phyloP scores from a whole-genome alignment of 1,140 invertebrate genomes.

The Heliconius himera region DNA sequence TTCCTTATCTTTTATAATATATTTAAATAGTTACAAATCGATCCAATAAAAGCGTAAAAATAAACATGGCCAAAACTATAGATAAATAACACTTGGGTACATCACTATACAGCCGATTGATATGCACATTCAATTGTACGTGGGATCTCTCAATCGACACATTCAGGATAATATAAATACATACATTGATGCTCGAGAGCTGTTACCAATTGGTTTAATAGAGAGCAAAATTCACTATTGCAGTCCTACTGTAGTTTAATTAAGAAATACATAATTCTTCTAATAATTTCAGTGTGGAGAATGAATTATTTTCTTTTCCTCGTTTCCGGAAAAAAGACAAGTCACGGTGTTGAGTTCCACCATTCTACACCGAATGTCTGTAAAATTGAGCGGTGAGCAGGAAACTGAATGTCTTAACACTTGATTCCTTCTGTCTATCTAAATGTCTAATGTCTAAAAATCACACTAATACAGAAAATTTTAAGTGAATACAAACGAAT shows the following conservation, averaged over 20 bases:
- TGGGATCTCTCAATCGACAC: slow-evolving; percentile 28
- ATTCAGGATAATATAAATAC: slow-evolving; percentile 21
- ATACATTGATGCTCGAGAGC: slow-evolving; percentile 6
- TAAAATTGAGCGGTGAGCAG: too few species aligned
- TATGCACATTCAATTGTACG: slow-evolving; percentile 60
- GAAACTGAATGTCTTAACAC: too few species aligned
- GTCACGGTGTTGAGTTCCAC: too few species aligned
- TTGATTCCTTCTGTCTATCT: too few species aligned
- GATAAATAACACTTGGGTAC: not conserved
- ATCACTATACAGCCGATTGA: slow-evolving; percentile 43
- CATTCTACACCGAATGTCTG: too few species aligned
- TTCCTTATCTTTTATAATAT: too few species aligned
- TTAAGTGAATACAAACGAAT: not conserved
- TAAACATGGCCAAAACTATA: not conserved
- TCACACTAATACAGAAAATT: not conserved
- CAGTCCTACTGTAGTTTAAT: not conserved
- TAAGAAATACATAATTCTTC: not conserved
- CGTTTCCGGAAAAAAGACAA: too few species aligned
- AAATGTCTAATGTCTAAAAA: too few species aligned
- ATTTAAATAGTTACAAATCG: too few species aligned
- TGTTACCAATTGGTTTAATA: slow-evolving; percentile 3
- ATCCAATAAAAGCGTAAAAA: too few species aligned
- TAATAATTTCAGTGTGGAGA: too few species aligned
- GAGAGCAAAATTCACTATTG: not conserved
- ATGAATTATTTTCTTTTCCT: too few species aligned